phyloP scores from a whole-genome alignment of 1,140 invertebrate species.

The Apis mellifera region DNA sequence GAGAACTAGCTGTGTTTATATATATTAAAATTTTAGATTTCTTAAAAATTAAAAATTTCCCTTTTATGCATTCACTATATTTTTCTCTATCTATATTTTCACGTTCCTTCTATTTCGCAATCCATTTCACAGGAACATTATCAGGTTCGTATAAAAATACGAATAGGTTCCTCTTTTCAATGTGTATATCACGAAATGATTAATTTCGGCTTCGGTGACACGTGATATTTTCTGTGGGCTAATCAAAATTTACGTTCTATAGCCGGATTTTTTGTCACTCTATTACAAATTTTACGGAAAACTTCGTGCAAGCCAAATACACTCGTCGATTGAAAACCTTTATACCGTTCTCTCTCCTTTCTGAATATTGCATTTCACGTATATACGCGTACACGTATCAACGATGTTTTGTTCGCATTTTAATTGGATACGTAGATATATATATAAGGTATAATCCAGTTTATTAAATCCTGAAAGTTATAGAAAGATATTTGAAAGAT shows the following conservation, averaged over 20 bases:
- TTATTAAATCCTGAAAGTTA: not conserved
- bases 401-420: slow-evolving; percentile 2
- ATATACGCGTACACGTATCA: not conserved
- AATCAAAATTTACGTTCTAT: not conserved
- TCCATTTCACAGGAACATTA: not conserved
- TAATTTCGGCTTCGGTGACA: not conserved
- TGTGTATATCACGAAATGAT: not conserved
- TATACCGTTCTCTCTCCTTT: not conserved
- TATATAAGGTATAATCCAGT: not conserved
- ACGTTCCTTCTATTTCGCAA: not conserved
- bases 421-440: not conserved
- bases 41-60: no score
- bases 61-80: not conserved
- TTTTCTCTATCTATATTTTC: not conserved
- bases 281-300: not conserved
- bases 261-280: not conserved
- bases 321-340: not conserved
- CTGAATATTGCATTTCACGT: not conserved
- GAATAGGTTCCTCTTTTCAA: not conserved
- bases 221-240: not conserved
- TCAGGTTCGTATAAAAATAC: not conserved
- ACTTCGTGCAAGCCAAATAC: not conserved
- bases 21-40: no score
- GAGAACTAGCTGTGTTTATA: no score
- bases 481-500: not conserved